Evolutionary conservation across 2,888 invertebrate species (phyloP), one percentile per base, ranked within the genome.

Genomic region (Macropis europaea): DNA sequence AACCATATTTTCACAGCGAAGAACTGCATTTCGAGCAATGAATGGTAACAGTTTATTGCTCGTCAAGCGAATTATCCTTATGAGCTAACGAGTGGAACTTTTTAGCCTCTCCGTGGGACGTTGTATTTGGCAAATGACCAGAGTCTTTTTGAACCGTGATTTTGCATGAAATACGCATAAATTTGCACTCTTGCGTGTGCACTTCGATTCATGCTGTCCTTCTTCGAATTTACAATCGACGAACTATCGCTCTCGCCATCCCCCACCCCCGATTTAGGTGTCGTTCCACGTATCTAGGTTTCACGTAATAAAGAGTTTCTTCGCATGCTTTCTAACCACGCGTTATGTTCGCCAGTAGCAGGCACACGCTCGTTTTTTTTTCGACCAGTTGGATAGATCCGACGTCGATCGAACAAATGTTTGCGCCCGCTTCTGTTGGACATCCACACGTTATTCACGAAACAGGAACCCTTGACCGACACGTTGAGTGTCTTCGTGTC

Each of bases 281-380:
- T 73, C 60, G 71, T 47, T 66, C 76, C 57, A 68, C 63, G 66
- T 72, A 79, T 67, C 73, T 76, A 76, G 75, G 79, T 78, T 82
- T 79, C 84, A 83, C 83, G 86, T 81, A 82, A 82, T 82, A 78
- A 82, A 82, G 73, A 86, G 87, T 88, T 87, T 88, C 88, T 87
- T 86, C 82, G 81, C 87, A 88, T 88, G 88, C 88, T 88, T 88
- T 88, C 88, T 88, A 88, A 84, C 80, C 85, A 86, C 86, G 84
- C 81, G 85, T 84, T 79, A 81, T 81, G 81, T 66, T 68, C 45
- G 34, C 48, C 32, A 50, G 60, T 71, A 61, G 54, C 54, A 57
- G 34, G 66, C 64, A 43, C 34, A 28, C 19, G 38, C 56, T 26
- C 28, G 19, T 28, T 53, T 34, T 43, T 26, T 24, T 63, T 74